Evolutionary conservation across 2,797 vertebrate genomes (phyloP).

Genomic region (Poecile montanus): DNA sequence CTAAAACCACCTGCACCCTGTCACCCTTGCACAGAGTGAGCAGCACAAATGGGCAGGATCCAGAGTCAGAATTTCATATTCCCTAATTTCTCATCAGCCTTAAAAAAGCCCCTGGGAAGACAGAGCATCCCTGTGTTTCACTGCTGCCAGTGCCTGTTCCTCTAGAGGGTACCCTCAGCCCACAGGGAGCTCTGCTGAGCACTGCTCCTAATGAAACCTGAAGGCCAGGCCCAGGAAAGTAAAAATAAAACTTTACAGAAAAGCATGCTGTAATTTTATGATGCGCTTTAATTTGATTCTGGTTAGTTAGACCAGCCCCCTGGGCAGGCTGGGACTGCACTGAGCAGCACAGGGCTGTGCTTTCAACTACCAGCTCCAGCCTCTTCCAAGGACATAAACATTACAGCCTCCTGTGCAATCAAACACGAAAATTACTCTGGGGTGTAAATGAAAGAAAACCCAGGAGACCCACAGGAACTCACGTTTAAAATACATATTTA

Average conservation of each 20-base stretch:
- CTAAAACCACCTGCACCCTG: neutral
- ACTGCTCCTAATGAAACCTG: conserved; percentile 57
- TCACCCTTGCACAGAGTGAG: neutral
- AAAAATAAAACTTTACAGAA: conserved; percentile 63
- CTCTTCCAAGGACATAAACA: neutral
- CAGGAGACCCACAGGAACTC: neutral
- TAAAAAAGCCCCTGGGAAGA: neutral
- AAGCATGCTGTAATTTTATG: conserved; percentile 79
- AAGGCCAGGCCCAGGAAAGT: conserved; percentile 55
- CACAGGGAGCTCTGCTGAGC: conserved; percentile 20
- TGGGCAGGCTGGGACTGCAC: neutral
- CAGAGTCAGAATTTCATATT: neutral
- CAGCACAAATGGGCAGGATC: neutral
- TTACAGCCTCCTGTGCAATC: conserved; percentile 19
- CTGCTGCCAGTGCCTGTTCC: neutral
- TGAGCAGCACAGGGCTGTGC: neutral
- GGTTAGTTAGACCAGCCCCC: conserved; percentile 63
- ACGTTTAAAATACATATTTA: neutral
- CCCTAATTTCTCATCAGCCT: neutral
- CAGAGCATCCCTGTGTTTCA: neutral
- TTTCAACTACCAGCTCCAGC: conserved; percentile 29
- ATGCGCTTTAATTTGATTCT: conserved; percentile 75
- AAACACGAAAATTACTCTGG: neutral
- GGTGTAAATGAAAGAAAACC: neutral
- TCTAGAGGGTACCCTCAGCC: conserved; percentile 64